phyloP scores from a whole-genome alignment of 1,140 invertebrate species.

The Musca domestica region DNA sequence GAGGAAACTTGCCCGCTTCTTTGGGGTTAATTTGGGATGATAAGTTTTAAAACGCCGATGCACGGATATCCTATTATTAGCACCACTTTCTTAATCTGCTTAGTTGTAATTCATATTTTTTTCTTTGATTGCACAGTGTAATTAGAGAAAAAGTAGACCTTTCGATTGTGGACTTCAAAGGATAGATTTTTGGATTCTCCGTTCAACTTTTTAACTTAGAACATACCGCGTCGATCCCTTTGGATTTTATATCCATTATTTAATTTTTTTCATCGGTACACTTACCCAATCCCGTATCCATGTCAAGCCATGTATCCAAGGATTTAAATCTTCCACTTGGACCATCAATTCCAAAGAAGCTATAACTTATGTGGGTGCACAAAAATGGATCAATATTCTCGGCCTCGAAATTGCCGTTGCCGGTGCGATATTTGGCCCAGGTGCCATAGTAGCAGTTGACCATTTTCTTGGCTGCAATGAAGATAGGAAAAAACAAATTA shows the following conservation, averaged over 20 bases:
- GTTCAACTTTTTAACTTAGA: too few relatives aligned
- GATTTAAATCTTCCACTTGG: conserved; percentile 50
- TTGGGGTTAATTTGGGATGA: too few relatives aligned
- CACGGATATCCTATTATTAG: too few relatives aligned
- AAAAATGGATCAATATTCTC: conserved; percentile 61
- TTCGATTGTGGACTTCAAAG: too few relatives aligned
- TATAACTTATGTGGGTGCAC: conserved; percentile 70
- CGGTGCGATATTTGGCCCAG: conserved; percentile 63
- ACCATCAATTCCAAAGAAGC: conserved; percentile 62
- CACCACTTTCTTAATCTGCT: too few relatives aligned
- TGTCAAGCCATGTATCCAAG: conserved; percentile 65
- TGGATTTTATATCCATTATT: not conserved
- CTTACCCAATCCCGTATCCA: conserved; percentile 38
- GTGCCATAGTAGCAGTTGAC: conserved; percentile 66
- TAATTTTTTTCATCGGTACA: not conserved
- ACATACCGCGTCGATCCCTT: too few relatives aligned
- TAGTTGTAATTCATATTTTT: too few relatives aligned
- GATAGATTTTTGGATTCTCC: too few relatives aligned
- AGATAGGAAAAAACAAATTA: not conserved
- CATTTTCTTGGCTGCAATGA: conserved; percentile 54
- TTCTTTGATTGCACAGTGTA: too few relatives aligned
- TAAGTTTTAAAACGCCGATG: too few relatives aligned
- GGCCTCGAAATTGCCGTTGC: conserved; percentile 59
- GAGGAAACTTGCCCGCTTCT: too few relatives aligned
- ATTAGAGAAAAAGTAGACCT: too few relatives aligned